These are phyloP conservation scores for Phenganax stokvisi DNA, from an alignment of 92 coral and sea anemone genomes.

Conservation along the genomic window DNA sequence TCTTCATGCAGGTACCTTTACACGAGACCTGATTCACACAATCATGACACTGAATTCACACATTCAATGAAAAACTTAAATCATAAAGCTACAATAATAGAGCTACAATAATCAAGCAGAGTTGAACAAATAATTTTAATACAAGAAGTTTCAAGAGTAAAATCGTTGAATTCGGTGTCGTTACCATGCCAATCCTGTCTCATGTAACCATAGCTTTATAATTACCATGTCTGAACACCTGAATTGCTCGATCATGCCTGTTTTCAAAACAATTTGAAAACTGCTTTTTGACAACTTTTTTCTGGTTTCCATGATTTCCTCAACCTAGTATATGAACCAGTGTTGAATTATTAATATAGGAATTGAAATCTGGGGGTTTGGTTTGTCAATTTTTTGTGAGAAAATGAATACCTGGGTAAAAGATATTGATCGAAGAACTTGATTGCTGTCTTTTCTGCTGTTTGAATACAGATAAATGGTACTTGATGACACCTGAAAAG, in stretches of 20 bases:
- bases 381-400: neutral
- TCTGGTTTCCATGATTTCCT: conserved; percentile 13
- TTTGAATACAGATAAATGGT: conserved; percentile 11
- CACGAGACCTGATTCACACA: too few species aligned
- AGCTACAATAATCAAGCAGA: too few species aligned
- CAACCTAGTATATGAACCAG: neutral
- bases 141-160: too few species aligned
- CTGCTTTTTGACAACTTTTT: neutral
- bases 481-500: conserved; percentile 4
- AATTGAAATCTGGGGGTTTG: neutral
- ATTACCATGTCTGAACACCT: neutral
- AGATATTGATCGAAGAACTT: neutral
- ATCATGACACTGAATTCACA: too few species aligned
- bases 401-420: conserved; percentile 9
- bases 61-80: too few species aligned
- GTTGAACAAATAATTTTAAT: too few species aligned
- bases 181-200: neutral
- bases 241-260: conserved; percentile 10
- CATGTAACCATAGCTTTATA: neutral
- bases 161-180: too few species aligned
- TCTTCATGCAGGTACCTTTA: too few species aligned
- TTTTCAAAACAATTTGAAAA: conserved; percentile 15
- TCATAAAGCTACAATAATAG: too few species aligned
- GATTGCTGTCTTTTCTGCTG: neutral
- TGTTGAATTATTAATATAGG: neutral